A percentile compares a stretch with the other conserved stretches of the same genome.
Conservation (phyloP, 1,140 invertebrate species). For the Cydia strobilella region DNA sequence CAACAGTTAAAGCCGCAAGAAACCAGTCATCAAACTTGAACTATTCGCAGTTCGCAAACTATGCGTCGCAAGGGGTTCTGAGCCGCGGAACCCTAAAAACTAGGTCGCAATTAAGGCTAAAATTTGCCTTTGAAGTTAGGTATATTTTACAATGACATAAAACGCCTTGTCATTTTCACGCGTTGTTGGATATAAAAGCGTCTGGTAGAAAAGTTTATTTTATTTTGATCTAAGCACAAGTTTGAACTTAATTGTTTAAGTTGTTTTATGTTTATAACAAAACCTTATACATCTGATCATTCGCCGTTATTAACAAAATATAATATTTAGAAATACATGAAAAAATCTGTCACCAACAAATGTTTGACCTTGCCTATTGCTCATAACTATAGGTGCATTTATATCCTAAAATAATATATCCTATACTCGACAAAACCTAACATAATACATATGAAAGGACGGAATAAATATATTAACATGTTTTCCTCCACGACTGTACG, state of each 20-base stretch:
- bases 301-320: background rate
- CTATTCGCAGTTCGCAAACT: constrained; percentile 26
- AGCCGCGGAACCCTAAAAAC: constrained; percentile 28
- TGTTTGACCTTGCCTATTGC: background rate
- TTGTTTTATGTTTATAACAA: background rate
- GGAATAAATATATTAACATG: no score
- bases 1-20: background rate
- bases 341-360: background rate
- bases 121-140: constrained; percentile 32
- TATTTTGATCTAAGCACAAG: background rate
- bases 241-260: background rate
- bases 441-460: no score
- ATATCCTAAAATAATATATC: no score
- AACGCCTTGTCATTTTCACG: constrained; percentile 32
- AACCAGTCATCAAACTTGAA: constrained; percentile 16
- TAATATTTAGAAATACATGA: background rate
- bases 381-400: no score
- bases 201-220: constrained; percentile 8
- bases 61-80: constrained; percentile 2
- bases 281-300: background rate
- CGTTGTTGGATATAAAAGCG: constrained; percentile 12
- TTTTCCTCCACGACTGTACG: no score
- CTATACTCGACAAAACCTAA: no score
- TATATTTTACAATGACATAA: constrained; percentile 32
- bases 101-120: constrained; percentile 31